A percentile compares a stretch with the other conserved stretches of the same genome.
Evolutionary conservation across 2,888 invertebrate species (phyloP).

Genomic region (Troides oblongomaculatus): DNA sequence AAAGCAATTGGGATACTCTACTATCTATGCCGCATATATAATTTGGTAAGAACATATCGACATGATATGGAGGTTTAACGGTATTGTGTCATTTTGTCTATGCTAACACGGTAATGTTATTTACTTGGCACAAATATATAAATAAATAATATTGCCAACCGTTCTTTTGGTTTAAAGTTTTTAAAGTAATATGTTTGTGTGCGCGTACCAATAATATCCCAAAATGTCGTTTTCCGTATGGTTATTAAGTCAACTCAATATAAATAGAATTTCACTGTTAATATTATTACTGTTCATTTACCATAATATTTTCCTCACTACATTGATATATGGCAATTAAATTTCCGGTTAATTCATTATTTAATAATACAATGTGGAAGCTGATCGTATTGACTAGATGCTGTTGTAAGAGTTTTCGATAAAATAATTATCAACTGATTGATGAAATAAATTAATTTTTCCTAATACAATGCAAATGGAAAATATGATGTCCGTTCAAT

Average conservation of each 20-base stretch:
- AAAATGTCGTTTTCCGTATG: not conserved
- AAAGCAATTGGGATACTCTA: not conserved
- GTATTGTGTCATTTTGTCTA: not conserved
- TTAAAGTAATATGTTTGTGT: not conserved
- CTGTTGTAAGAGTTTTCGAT: conserved; percentile 11
- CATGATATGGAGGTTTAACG: not conserved
- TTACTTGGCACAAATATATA: not conserved
- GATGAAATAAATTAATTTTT: conserved; percentile 4
- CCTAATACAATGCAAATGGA: conserved; percentile 12
- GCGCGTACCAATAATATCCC: not conserved
- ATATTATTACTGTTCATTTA: conserved; percentile 24
- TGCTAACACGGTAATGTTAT: not conserved
- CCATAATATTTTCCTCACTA: conserved; percentile 21
- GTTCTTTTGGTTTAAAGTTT: no score
- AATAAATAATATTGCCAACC: no score
- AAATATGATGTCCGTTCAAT: not conserved
- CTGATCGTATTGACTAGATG: conserved; percentile 29
- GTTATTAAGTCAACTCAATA: not conserved
- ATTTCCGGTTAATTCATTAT: conserved; percentile 4
- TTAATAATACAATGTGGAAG: conserved; percentile 20
- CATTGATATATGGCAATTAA: conserved; percentile 26
- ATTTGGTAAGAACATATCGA: not conserved
- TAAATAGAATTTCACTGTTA: conserved; percentile 14
- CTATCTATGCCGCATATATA: not conserved
- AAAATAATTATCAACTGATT: conserved; percentile 10